Evolutionary conservation across 2,797 vertebrate genomes (phyloP), one percentile per base, ranked within the genome.

Genomic region (Darevskia mixta): DNA sequence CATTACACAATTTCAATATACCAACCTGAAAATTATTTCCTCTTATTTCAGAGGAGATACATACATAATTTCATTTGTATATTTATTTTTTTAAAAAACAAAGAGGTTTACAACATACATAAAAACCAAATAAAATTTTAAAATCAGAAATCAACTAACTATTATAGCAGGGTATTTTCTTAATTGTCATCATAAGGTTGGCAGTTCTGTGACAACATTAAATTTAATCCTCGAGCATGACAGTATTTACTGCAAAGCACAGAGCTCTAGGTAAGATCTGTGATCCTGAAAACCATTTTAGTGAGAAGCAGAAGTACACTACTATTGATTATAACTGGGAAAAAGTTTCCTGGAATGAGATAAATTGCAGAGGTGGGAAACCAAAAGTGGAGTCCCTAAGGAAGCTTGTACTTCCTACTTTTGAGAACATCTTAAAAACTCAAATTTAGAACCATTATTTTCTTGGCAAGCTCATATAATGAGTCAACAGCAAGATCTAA

Each of bases 271-370:
- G 79, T 87, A 87, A 76, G n/a, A 1, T 17, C 1, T 43, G 23
- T 41, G 10, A 38, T 4, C 10, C 49, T 29, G 35, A 82, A 58
- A 58, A 8, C 27, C 27, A 10, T 27, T 78, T 45, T 18, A 58
- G 4, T 79, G 45, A 55, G 13, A 55, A 15, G 49, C 49, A 55
- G 49, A 55, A 55, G 49, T 55, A 55, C 49, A 55, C 78, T 79
- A 10, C 38, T 43, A 45, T 38, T 82, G 13, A 35, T 66, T 69
- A 43, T 69, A 83, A 32, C 8, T 23, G 43, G 41, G 25, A 71
- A 64, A 32, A 64, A 78, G 17, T 1, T 76, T 87, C 32, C 80
- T 88, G 20, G 29, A 86, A 25, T 38, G 87, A 90, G 29, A 32
- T 86, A 35, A 41, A 83, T 78, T 25, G 18, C 25, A 82, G 49